Percentiles rank a stretch among this genome's conserved stretches.
Evolutionary conservation across 2,797 vertebrate species (phyloP).

Genomic region (Tauraco hartlaubi): DNA sequence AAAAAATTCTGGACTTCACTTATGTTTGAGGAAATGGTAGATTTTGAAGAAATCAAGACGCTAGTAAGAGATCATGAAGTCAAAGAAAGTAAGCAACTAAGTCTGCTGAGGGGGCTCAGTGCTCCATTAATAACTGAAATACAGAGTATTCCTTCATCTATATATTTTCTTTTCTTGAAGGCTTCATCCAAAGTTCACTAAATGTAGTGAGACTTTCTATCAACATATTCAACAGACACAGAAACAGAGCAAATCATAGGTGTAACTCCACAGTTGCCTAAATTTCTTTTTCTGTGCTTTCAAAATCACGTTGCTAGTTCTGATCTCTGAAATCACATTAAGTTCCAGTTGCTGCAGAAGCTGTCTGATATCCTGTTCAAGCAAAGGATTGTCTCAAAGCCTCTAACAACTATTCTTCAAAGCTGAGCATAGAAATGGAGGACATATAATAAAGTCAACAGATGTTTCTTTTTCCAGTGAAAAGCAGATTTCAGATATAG

Average conservation of each 20-base stretch:
- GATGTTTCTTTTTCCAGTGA: background rate
- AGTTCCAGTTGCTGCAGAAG: background rate
- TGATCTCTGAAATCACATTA: background rate
- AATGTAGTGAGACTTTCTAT: background rate
- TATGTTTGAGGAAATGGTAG: background rate
- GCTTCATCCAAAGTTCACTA: background rate
- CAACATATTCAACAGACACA: background rate
- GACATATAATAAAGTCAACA: background rate
- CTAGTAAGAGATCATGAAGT: background rate
- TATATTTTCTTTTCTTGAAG: background rate
- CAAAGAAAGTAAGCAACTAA: background rate
- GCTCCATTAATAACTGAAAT: background rate
- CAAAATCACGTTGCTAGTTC: background rate
- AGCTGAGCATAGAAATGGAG: background rate
- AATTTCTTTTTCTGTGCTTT: background rate
- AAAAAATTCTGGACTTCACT: background rate
- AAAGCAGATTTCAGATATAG: background rate
- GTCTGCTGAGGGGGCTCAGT: background rate
- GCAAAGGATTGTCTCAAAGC: background rate
- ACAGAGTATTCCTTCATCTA: background rate
- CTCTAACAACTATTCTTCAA: background rate
- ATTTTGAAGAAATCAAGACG: background rate
- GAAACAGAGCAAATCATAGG: background rate
- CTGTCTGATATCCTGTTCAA: background rate
- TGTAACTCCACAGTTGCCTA: background rate